A percentile compares a stretch with the other conserved stretches of the same genome.
phyloP scores from a whole-genome alignment of 2,113 vertebrate genomes.

The Aleadryas rufinucha region DNA sequence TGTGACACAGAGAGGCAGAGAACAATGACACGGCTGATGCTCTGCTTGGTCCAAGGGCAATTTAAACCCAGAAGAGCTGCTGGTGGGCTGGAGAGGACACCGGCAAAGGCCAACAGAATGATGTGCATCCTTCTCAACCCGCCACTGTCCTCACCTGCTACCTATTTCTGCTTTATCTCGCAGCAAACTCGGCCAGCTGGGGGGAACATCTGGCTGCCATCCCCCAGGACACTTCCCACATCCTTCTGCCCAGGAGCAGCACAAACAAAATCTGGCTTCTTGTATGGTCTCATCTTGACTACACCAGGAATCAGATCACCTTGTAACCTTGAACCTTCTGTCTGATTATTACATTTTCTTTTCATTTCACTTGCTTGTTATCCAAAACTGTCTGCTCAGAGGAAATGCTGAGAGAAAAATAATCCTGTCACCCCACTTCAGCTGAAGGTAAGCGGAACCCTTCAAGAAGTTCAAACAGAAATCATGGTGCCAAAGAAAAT shows the following conservation, averaged over 20 bases:
- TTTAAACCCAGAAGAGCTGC: neutral
- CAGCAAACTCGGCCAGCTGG: neutral
- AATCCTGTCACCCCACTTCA: neutral
- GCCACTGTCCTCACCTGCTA: neutral
- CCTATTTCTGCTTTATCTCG: neutral
- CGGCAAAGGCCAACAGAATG: neutral
- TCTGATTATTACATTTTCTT: neutral
- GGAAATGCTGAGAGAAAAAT: neutral
- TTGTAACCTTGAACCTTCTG: neutral
- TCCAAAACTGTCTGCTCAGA: neutral
- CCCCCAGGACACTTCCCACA: neutral
- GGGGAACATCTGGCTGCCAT: neutral
- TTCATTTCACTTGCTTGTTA: neutral
- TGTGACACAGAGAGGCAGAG: neutral
- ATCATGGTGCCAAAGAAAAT: neutral
- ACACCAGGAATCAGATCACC: neutral
- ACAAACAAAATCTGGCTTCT: neutral
- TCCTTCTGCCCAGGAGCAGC: neutral
- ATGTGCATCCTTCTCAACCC: neutral
- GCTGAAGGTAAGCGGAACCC: neutral
- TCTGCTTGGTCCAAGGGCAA: neutral
- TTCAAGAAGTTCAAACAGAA: neutral
- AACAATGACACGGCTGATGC: fast-evolving
- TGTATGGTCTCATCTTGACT: neutral
- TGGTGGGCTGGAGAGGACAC: neutral